Evolutionary conservation across 2,888 invertebrate genomes (phyloP), one percentile per base, ranked within the genome.

Genomic region (Volucella inanis): DNA sequence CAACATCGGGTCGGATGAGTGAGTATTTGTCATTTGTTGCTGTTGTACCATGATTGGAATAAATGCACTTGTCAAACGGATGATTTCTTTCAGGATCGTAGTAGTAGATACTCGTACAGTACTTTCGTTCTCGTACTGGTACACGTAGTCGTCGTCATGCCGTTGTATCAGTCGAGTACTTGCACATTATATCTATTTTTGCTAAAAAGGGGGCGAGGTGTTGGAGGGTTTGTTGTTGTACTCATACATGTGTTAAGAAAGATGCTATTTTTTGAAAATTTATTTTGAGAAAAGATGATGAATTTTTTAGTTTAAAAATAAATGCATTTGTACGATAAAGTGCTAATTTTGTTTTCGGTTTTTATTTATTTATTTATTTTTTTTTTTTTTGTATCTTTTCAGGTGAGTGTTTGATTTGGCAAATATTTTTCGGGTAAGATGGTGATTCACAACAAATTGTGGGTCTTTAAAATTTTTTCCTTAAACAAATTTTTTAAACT

Each of bases 51-150:
- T 79, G 84, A 80, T 79, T 75, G 65, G 71, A 80, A 80, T 84
- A 75, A 80, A 52, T 84, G 71, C 79, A 80, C 80, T 76, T 84
- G 84, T 84, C 84, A 80, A 70, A 55, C 49, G 80, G 52, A 55
- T 75, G 84, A 75, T 70, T 55, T 67, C 47, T 57, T 84, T 59
- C 47, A 55, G 68, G 49, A 47, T 22, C 41, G 15, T n/a, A 61
- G 18, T 22, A 2, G 18, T 22, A 22, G 18, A 22, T 22, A 22
- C 2, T 22, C 31, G 6, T 31, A 31, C 31, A 6, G 6, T 31
- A 31, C 31, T 31, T 31, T 31, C 31, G 31, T 31, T 31, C 6
- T 31, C 31, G 31, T 22, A 22, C 3, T 22, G 22, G 22, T 22
- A 22, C n/a, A n/a, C n/a, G n/a, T 22, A 22, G 18, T 22, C 2